A percentile compares a stretch with the other conserved stretches of the same genome.
Conservation (phyloP, 2,113 vertebrate species). For the Dinomys branickii region DNA sequence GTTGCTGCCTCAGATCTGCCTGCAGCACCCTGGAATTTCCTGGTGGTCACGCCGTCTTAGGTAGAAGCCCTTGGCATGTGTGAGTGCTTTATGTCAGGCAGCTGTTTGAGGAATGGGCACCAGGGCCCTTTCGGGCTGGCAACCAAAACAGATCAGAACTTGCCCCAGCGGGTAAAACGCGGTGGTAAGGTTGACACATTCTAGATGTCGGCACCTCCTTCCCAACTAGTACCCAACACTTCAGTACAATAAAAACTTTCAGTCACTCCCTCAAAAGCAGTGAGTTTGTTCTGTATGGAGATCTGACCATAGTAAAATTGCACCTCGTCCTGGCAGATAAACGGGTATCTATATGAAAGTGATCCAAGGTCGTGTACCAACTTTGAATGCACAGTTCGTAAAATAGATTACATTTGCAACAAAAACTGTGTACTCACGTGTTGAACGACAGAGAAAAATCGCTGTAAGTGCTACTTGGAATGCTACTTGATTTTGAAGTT, state of each 20-base stretch:
- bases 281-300: not conserved
- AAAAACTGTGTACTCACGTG: not conserved
- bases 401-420: not conserved
- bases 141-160: constrained; percentile 40
- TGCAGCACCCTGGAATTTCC: not conserved
- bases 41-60: not conserved
- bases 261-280: not conserved
- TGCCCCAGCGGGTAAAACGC: not conserved
- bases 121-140: not conserved
- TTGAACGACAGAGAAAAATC: not conserved
- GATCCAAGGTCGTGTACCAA: not conserved
- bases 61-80: not conserved
- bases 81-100: no score
- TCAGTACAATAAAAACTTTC: not conserved
- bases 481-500: constrained; percentile 15
- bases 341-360: not conserved
- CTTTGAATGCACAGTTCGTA: not conserved
- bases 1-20: not conserved
- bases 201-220: not conserved
- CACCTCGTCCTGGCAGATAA: not conserved
- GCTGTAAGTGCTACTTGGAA: not conserved
- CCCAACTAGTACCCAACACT: not conserved
- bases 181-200: not conserved
- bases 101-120: not conserved
- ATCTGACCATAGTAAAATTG: not conserved